These are phyloP conservation scores for Ranitomeya imitator DNA, from an alignment of 2,113 vertebrate genomes.

Conservation along the genomic window DNA sequence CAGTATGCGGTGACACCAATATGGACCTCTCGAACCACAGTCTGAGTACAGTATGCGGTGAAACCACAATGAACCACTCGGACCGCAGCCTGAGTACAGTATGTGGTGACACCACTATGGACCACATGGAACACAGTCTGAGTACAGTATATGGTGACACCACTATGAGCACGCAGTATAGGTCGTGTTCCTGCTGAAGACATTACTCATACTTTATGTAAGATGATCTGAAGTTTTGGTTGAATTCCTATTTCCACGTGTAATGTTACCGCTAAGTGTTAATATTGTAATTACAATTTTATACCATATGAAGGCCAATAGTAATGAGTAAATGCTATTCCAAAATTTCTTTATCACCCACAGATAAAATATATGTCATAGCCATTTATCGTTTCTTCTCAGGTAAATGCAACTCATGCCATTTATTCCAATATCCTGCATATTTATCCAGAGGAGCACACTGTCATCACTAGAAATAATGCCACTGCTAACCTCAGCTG, in stretches of 20 bases:
- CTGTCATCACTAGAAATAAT: not conserved
- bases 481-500: not conserved
- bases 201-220: not conserved
- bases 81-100: too few relatives aligned
- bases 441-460: not conserved
- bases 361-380: not conserved
- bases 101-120: too few relatives aligned
- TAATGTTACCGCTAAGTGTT: not conserved
- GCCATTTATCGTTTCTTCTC: not conserved
- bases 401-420: not conserved
- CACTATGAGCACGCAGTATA: too few relatives aligned
- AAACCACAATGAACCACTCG: too few relatives aligned
- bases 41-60: too few relatives aligned
- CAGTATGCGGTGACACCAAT: too few relatives aligned
- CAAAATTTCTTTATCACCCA: not conserved
- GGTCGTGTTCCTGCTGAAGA: too few relatives aligned
- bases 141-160: too few relatives aligned
- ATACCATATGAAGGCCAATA: not conserved
- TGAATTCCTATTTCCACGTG: not conserved
- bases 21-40: too few relatives aligned
- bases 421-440: constrained; percentile 17
- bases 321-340: not conserved
- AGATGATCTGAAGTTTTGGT: not conserved
- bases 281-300: not conserved
- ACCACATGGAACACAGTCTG: too few relatives aligned